Evolutionary conservation across 1,140 invertebrate species (phyloP), one percentile per base, ranked within the genome.

Genomic region (Grapholita molesta): DNA sequence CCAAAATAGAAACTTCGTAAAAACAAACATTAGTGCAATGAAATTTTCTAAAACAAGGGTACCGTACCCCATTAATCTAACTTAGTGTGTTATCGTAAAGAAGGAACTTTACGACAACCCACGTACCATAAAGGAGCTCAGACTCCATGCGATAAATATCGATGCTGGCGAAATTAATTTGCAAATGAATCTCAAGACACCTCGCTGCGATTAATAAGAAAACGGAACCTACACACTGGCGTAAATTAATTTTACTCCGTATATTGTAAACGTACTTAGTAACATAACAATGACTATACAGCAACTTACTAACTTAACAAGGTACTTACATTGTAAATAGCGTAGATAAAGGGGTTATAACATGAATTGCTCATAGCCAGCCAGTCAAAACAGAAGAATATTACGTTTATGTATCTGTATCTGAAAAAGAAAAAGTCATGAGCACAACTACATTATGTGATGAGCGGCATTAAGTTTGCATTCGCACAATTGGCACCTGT

Each of bases 361-460:
- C 96, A 97, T 55, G 96, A 96, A 83, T 97, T 97, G 73, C 95
- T 96, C 96, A 97, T 97, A 0, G 96, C 96, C 70, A 97, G 85
- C 96, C 96, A 97, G 85, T 97, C 96, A 78, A 94, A 96, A 82
- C 94, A 96, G 82, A 97, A 97, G 92, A 94, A 96, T 61, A 96
- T 93, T 7, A 96, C 95, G 80, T 96, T 96, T 68, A 96, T 96
- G 79, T 96, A 96, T 70, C 92, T 91, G 83, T 96, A 95, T 72
- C 94, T 95, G 92, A 11, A 92, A 74, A 35, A 69, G 86, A 88
- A 75, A 66, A 66, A 64, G 68, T 53, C 12, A 38, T 48, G n/a
- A n/a, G n/a, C n/a, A n/a, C n/a, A n/a, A n/a, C n/a, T n/a, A n/a
- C n/a, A n/a, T n/a, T n/a, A n/a, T n/a, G n/a, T n/a, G n/a, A n/a